Base-by-base conservation (phyloP, 2,888 invertebrate species). In the Loripinus fragilis region DNA sequence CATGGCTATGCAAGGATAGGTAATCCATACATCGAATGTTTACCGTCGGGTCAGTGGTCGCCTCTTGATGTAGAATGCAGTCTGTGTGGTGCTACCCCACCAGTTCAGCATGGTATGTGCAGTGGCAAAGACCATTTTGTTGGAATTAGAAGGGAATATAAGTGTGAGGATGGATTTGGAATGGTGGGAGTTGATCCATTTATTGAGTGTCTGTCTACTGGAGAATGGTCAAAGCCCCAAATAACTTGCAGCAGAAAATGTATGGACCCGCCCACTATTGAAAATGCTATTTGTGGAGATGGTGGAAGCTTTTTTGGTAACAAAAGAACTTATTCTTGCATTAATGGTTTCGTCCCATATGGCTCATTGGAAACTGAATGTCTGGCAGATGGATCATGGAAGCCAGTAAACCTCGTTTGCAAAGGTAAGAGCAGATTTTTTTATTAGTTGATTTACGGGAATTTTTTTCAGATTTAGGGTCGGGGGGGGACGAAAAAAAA, bases 361-460 rank as follows among this genome's bases (percentile, higher is more conserved):
- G 79, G 79, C 1, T 42, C 42, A 12, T 55, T 71, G 15, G 20
- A 52, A 8, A 73, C 72, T 41, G 25, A 33, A 33, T 79, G 79
- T 33, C 28, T 75, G 35, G 20, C 60, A 2, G 42, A 50, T 35
- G 68, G 41, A n/a, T 2, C 33, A 20, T 75, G 75, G 77, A 55
- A 67, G 2, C 45, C 17, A 15, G 76, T 79, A 12, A 35, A 28
- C 8, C 67, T 79, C 20, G n/a, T 50, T 25, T 84, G 81, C 72
- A 60, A 60, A 60, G 60, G 60, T 60, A 60, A 2, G 30, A 17
- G 28, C 25, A 25, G 5, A 2, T 17, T 52, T 52, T 20, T 52
- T 52, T 23, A 2, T 52, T 52, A 7, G n/a, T 52, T n/a, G 2
- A n/a, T 12, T n/a, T n/a, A n/a, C n/a, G n/a, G n/a, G n/a, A n/a